Conservation (phyloP, 2,797 vertebrate genomes). For the Hypotaenidia philippensis region DNA sequence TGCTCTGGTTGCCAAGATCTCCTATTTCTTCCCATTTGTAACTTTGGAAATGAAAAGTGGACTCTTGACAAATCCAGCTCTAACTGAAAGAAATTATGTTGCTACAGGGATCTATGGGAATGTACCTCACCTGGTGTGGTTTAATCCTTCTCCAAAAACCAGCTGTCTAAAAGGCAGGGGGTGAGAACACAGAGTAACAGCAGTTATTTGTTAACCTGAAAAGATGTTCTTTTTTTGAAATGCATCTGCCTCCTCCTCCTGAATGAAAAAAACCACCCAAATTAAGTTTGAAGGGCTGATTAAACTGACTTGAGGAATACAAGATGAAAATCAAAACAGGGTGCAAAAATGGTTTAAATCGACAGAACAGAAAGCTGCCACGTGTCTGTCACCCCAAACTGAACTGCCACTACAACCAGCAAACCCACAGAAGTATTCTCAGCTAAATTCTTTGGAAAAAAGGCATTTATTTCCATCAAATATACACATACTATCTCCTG, state of each 20-base stretch:
- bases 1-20: neutral
- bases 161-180: neutral
- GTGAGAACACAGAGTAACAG: neutral
- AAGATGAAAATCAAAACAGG: neutral
- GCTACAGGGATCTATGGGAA: neutral
- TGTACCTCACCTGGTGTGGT: neutral
- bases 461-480: neutral
- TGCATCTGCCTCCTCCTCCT: neutral
- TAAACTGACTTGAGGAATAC: neutral
- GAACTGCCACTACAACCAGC: neutral
- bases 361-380: neutral
- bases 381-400: neutral
- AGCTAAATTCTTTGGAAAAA: neutral
- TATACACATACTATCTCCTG: neutral
- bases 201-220: neutral
- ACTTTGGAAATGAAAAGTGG: neutral
- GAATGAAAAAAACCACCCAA: neutral
- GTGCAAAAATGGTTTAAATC: neutral
- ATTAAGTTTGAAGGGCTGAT: neutral
- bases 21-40: neutral
- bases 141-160: neutral
- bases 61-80: neutral
- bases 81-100: neutral
- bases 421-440: neutral
- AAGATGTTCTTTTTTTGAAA: neutral